Conservation (phyloP, 2,797 vertebrate species). For the Ara ararauna region DNA sequence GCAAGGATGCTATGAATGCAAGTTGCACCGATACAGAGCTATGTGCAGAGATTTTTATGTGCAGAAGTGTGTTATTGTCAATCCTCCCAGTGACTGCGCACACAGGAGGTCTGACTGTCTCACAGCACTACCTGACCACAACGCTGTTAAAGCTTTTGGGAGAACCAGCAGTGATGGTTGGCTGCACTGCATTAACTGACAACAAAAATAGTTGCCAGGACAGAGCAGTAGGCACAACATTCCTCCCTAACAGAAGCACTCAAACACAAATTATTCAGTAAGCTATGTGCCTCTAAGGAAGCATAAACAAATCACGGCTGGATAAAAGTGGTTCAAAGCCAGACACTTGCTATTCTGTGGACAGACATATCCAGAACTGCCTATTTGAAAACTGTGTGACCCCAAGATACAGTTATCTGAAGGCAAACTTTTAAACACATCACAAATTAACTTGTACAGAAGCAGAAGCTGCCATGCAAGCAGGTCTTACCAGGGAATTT, state of each 20-base stretch:
- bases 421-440: constrained; percentile 35
- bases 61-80: neutral
- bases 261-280: constrained; percentile 9
- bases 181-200: neutral
- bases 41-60: neutral
- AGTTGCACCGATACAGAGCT: neutral
- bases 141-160: neutral
- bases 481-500: constrained; percentile 44
- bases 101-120: neutral
- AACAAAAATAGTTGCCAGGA: neutral
- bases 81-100: neutral
- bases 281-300: neutral
- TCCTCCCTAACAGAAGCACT: neutral
- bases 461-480: constrained; percentile 14
- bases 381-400: neutral
- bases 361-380: constrained; percentile 10
- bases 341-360: neutral
- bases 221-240: neutral
- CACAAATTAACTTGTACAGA: neutral
- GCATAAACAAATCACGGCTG: neutral
- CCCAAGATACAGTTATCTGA: neutral
- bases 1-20: neutral
- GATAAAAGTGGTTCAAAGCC: constrained; percentile 13
- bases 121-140: neutral
- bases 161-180: neutral